phyloP scores from a whole-genome alignment of 2,797 vertebrate species.

The Columba guinea region DNA sequence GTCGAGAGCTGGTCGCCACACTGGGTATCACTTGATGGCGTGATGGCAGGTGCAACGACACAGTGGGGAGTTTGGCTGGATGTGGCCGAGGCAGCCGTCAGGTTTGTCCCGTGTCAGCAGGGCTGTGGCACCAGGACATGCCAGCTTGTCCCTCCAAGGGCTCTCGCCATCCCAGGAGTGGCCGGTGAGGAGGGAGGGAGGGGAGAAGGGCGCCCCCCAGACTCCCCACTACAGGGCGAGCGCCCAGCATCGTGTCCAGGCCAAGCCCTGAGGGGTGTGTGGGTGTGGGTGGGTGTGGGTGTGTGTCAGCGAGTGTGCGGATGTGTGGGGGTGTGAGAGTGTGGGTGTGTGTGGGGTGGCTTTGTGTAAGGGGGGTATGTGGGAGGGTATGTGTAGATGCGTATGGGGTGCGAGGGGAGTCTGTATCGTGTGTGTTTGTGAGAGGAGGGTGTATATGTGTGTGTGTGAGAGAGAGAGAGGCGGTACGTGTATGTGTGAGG shows the following conservation, averaged over 20 bases:
- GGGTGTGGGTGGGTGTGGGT: too few species aligned
- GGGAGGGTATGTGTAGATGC: not conserved
- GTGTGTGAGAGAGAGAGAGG: not conserved
- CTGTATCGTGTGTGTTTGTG: not conserved
- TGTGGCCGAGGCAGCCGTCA: not conserved
- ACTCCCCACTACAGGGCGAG: not conserved
- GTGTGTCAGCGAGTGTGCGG: too few species aligned
- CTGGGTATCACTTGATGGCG: fast-evolving
- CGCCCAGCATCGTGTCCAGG: not conserved
- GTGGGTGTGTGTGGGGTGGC: not conserved
- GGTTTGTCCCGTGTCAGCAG: not conserved
- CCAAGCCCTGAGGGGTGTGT: not conserved
- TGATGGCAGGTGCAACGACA: not conserved
- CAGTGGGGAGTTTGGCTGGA: not conserved
- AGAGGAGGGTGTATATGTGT: not conserved
- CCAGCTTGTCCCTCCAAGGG: fast-evolving
- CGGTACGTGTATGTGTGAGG: not conserved
- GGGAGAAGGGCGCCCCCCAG: not conserved
- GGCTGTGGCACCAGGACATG: not conserved
- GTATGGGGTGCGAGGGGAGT: not conserved
- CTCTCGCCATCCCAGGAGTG: fast-evolving
- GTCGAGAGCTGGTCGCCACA: fast-evolving
- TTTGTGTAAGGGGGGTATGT: too few species aligned
- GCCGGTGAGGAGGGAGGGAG: too few species aligned
- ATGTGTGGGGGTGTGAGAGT: too few species aligned